These are phyloP conservation scores for Geodia barretti DNA, from an alignment of 37 sponge, comb jelly and placozoan species.

Conservation along the genomic window DNA sequence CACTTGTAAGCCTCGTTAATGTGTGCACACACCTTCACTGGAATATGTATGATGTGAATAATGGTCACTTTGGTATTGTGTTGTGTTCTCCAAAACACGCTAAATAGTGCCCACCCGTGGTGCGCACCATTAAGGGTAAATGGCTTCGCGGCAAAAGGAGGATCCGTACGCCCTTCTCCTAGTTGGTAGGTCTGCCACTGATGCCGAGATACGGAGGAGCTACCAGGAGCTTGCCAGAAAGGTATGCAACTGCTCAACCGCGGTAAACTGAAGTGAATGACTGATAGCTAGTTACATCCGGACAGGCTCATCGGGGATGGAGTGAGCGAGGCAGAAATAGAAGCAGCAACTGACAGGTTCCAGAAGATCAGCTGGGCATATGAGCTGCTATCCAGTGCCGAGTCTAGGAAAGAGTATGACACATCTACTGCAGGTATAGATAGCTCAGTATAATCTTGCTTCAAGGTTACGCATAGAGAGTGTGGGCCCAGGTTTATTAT, in stretches of 20 bases:
- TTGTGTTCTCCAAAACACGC: too few relatives aligned
- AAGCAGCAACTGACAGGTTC: conserved; percentile 15
- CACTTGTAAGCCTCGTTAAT: too few relatives aligned
- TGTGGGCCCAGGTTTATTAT: neutral
- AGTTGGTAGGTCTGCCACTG: conserved; percentile 10
- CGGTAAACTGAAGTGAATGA: neutral
- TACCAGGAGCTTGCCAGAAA: conserved; percentile 43
- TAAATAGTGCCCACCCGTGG: too few relatives aligned
- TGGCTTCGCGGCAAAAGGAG: too few relatives aligned
- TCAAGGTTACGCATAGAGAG: neutral
- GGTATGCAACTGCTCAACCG: conserved; percentile 8
- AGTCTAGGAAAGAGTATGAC: conserved; percentile 17
- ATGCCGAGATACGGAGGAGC: conserved; percentile 24
- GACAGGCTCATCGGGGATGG: conserved; percentile 15
- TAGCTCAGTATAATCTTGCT: neutral
- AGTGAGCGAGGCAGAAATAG: conserved; percentile 22
- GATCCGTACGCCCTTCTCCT: conserved; percentile 34
- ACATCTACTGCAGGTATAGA: conserved; percentile 19
- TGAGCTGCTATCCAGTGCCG: conserved; percentile 14
- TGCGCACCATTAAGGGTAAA: too few relatives aligned
- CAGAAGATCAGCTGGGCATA: conserved; percentile 33
- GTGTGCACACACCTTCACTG: too few relatives aligned
- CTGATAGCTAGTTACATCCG: conserved; percentile 22
- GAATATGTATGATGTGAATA: too few relatives aligned
- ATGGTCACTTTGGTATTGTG: too few relatives aligned